Percentiles rank a stretch among this genome's conserved stretches.
Conservation (phyloP, 2,888 invertebrate species). For the Dolichomitus sp. region DNA sequence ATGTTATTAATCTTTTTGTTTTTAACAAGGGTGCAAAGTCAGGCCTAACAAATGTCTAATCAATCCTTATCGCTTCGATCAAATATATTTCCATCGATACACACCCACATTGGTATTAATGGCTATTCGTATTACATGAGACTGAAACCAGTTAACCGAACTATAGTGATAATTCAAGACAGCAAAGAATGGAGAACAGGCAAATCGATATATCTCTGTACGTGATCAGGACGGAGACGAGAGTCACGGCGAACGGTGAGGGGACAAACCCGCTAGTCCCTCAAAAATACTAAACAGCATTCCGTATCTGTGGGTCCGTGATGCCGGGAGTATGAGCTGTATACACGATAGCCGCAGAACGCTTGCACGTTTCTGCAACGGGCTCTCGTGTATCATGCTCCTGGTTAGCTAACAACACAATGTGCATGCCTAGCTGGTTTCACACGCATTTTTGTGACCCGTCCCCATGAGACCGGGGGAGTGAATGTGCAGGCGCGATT, state of each 20-base stretch:
- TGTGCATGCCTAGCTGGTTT: constrained; percentile 78
- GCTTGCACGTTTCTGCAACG: constrained; percentile 39
- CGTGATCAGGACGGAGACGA: constrained; percentile 53
- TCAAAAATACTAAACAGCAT: constrained; percentile 58
- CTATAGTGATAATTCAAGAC: constrained; percentile 44
- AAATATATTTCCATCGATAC: background rate
- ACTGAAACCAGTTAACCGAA: constrained; percentile 51
- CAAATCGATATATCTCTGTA: constrained; percentile 51
- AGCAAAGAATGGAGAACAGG: constrained; percentile 32
- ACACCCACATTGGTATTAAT: background rate
- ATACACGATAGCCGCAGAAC: constrained; percentile 4
- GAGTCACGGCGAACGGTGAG: constrained; percentile 46
- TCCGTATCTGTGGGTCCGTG: constrained; percentile 46
- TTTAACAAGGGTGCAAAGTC: background rate
- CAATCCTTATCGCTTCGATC: background rate
- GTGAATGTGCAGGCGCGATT: constrained; percentile 71
- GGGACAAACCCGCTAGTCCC: constrained; percentile 40
- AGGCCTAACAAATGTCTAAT: background rate
- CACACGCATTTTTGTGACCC: constrained; percentile 76
- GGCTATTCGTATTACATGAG: constrained; percentile 17
- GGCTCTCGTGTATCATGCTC: constrained; percentile 9
- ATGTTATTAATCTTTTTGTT: background rate
- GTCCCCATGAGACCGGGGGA: constrained; percentile 65
- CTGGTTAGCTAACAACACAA: constrained; percentile 73
- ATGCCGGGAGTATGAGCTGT: constrained; percentile 2